These are phyloP conservation scores for Hydrophis major DNA, from an alignment of 2,797 vertebrate species.

Conservation along the genomic window DNA sequence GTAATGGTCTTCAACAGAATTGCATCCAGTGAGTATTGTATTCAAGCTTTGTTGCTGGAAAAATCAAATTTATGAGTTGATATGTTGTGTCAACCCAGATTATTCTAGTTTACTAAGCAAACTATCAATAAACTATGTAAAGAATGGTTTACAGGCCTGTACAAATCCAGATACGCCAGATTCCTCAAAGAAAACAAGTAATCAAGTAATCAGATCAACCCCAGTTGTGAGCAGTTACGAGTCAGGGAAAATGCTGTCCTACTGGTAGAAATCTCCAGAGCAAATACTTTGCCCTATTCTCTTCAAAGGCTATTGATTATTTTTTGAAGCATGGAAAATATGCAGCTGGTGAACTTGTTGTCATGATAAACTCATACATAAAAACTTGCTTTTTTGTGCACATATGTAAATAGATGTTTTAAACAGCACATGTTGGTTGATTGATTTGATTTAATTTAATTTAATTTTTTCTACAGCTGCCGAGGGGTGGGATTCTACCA, in stretches of 20 bases:
- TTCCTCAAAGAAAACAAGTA: neutral
- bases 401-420: slow-evolving; percentile 13
- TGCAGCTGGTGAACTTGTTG: slow-evolving; percentile 49
- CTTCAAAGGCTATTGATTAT: neutral
- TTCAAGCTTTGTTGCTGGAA: neutral
- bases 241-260: neutral
- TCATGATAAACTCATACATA: slow-evolving; percentile 28
- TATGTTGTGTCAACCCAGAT: neutral
- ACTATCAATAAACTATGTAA: neutral
- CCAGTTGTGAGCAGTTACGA: slow-evolving; percentile 36
- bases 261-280: neutral
- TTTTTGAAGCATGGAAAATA: slow-evolving; percentile 48
- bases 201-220: slow-evolving; percentile 20
- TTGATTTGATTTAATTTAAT: neutral
- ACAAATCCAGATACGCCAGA: neutral
- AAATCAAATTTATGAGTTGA: neutral
- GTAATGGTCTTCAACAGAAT: too few relatives aligned
- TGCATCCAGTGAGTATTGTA: too few relatives aligned
- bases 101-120: neutral
- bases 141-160: neutral
- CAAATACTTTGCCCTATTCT: neutral
- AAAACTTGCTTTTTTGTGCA: slow-evolving; percentile 2
- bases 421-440: neutral
- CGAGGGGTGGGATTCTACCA: too few relatives aligned
- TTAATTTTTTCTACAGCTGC: neutral